Base-by-base conservation (phyloP, 1,140 invertebrate genomes). In the Micrasema minimum region DNA sequence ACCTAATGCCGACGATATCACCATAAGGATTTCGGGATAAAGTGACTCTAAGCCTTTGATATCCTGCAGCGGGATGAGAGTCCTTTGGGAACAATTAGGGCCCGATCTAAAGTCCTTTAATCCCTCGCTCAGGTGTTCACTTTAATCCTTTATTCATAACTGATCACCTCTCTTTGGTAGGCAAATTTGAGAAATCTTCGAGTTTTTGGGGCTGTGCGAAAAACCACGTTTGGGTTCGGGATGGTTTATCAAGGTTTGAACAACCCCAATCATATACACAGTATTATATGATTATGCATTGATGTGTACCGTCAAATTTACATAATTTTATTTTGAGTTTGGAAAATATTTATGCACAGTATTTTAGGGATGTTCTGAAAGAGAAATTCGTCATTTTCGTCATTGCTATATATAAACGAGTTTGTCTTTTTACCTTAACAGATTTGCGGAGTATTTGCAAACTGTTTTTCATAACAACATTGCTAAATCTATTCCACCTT, bases 61-160 rank as follows among this genome's bases (percentile, higher is more conserved):
- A 57, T 57, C 53, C 53, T 18, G 26, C 53, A 18, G 23, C 14
- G 12, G 23, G n/a, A 16, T 57, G 53, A 16, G 35, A 10, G 16
- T 38, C 53, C 53, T 38, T 2, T 7, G 53, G 53, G 53, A 57
- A 22, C 53, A 57, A 57, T 57, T 57, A 57, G 53, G 53, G 35
- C 31, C 23, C 53, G 26, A 57, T 14, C 23, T 35, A 31, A 37
- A 57, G 53, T 14, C 23, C 53, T 38, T 18, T 57, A 57, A 57
- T 57, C 53, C 53, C 31, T 16, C 6, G 26, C 53, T 37, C 53
- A 57, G 53, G 53, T 57, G 53, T 57, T 57, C 53, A 18, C 2
- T 37, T 31, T 57, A 57, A 57, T 57, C 53, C 53, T 37, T 57
- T 57, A 57, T 57, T 57, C 53, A 57, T 57, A 57, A 57, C 53